These are phyloP conservation scores for Arothron firmamentum DNA, from an alignment of 2,113 vertebrate species.

Conservation along the genomic window DNA sequence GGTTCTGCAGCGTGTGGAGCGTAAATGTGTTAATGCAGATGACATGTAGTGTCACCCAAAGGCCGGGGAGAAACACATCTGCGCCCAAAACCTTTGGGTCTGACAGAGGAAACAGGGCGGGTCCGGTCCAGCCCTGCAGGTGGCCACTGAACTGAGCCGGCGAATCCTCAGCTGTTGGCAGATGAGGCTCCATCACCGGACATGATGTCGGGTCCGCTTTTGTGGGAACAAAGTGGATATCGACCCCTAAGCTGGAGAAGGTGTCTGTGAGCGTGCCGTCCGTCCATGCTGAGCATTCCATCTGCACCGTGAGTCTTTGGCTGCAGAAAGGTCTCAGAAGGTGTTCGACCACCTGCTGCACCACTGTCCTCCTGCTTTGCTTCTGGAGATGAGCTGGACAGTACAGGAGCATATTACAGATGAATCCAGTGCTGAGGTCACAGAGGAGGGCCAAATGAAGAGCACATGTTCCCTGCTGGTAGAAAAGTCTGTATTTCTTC, in stretches of 20 bases:
- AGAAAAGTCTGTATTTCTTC: slow-evolving; percentile 64
- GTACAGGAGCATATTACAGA: slow-evolving; percentile 69
- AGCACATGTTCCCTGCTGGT: slow-evolving; percentile 30
- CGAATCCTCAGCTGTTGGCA: slow-evolving; percentile 1
- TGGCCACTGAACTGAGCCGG: slow-evolving; percentile 16
- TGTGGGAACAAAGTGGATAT: slow-evolving; percentile 35
- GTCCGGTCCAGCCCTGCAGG: slow-evolving; percentile 56
- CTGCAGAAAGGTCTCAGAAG: slow-evolving; percentile 58
- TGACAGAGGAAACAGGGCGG: slow-evolving; percentile 32
- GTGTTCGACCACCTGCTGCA: slow-evolving; percentile 57
- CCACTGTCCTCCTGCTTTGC: slow-evolving; percentile 39
- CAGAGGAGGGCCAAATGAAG: slow-evolving; percentile 61
- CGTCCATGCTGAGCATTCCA: slow-evolving; percentile 57
- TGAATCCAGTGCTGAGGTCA: slow-evolving; percentile 58
- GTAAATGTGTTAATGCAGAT: slow-evolving; percentile 61
- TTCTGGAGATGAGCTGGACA: slow-evolving; percentile 52
- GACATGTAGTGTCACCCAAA: slow-evolving; percentile 47
- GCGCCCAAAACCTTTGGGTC: slow-evolving; percentile 1
- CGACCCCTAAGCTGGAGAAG: slow-evolving; percentile 39
- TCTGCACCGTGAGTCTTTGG: slow-evolving; percentile 39
- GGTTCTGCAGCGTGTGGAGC: slow-evolving; percentile 49
- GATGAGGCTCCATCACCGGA: background rate
- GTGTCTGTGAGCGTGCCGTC: slow-evolving; percentile 39
- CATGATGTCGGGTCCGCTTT: background rate
- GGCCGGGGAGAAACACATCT: slow-evolving; percentile 46